Evolutionary conservation across 2,113 vertebrate genomes (phyloP), one percentile per base, ranked within the genome.

Genomic region (Scatophagus argus): DNA sequence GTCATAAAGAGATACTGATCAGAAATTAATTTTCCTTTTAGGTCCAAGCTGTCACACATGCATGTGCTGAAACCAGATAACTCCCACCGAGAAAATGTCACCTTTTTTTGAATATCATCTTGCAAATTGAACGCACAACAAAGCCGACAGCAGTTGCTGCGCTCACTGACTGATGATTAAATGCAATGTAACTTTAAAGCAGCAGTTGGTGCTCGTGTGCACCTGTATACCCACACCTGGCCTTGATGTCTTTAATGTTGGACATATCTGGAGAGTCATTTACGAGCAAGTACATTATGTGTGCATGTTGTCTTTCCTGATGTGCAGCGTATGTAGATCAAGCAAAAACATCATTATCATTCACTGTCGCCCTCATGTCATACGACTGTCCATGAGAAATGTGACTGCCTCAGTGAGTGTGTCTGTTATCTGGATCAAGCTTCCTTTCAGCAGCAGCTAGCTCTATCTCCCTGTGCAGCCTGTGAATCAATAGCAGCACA

Each of bases 1-100:
- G 90, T 83, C 87, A 90, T 82, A 61, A 79, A 85, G 61, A 70
- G 90, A 91, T 93, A 86, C 29, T 52, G 39, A 91, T 93, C 88
- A 83, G 83, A 91, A 91, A 88, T 82, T 84, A 77, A 92, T 93
- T 93, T 91, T 74, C 81, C 70, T 82, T 86, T 74, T 63, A 76
- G 69, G 81, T 82, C 79, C 41, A 8, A 76, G 71, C 81, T 74
- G 79, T 82, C 84, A 81, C 55, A 72, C 44, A 47, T 34, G 46
- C 66, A 56, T 82, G 68, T 85, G 82, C 29, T 41, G 9, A 70
- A 85, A 76, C 74, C 81, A 87, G 92, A 93, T 92, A 89, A 88
- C 58, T 82, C 51, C 65, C 36, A n/a, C 77, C 1, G 68, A 78
- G 83, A 79, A 92, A 91, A 92, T 90, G 90, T 90, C 89, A 91